These are phyloP conservation scores for Zenarchopterus dispar DNA, from an alignment of 2,797 vertebrate genomes.

Conservation along the genomic window DNA sequence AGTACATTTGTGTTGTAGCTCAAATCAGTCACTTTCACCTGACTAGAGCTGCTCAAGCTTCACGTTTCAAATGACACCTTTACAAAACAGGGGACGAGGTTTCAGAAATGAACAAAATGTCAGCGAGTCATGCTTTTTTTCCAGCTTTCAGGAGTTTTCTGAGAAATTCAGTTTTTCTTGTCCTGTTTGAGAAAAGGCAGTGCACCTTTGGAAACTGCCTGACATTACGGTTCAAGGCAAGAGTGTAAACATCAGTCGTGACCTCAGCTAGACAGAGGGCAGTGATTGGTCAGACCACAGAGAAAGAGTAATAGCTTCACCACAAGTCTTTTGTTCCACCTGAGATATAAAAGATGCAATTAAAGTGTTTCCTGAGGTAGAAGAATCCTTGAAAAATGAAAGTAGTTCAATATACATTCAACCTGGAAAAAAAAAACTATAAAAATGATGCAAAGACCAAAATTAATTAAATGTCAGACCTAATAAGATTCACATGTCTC, in stretches of 20 bases:
- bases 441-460: constrained; percentile 21
- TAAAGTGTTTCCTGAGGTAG: constrained; percentile 18
- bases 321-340: constrained; percentile 20
- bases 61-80: constrained; percentile 7
- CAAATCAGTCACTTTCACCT: no score
- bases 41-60: neutral
- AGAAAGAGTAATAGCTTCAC: constrained; percentile 15
- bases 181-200: constrained; percentile 39
- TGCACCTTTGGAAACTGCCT: constrained; percentile 48
- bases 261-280: constrained; percentile 48
- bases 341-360: neutral
- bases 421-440: neutral
- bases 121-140: constrained; percentile 3
- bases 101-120: constrained; percentile 16
- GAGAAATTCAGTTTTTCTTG: constrained; percentile 5
- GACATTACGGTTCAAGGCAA: constrained; percentile 45
- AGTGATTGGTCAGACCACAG: constrained; percentile 41
- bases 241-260: constrained; percentile 53
- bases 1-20: no score
- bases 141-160: constrained; percentile 1
- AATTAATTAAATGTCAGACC: constrained; percentile 24
- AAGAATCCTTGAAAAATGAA: constrained; percentile 16
- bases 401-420: constrained; percentile 3
- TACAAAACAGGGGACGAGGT: constrained; percentile 10
- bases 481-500: constrained; percentile 19